A percentile compares a stretch with the other conserved stretches of the same genome.
Evolutionary conservation across 2,113 vertebrate species (phyloP).

Genomic region (Ophthalmotilapia sp.): DNA sequence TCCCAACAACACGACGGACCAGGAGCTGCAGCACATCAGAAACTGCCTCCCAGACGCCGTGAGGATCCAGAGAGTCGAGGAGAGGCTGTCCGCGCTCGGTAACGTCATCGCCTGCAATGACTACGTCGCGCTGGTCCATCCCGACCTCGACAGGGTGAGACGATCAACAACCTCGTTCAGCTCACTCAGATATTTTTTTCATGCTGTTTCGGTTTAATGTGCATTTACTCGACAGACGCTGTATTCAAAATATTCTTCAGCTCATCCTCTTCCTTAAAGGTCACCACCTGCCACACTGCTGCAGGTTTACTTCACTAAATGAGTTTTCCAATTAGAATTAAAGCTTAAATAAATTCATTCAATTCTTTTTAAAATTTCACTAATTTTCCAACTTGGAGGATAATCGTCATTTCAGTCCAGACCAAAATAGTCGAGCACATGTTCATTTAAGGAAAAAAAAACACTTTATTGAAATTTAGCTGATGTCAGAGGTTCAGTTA

Average conservation of each 20-base stretch:
- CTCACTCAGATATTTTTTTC: not conserved
- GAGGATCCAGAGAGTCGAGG: slow-evolving; percentile 87
- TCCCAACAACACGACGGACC: slow-evolving; percentile 92
- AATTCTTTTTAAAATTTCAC: not conserved
- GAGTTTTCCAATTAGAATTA: not conserved
- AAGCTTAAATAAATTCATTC: not conserved
- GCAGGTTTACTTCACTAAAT: not conserved
- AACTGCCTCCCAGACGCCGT: slow-evolving; percentile 86
- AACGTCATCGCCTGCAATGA: slow-evolving; percentile 95
- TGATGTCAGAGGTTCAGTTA: rapidly evolving
- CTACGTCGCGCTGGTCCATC: slow-evolving; percentile 94
- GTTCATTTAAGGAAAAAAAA: not conserved
- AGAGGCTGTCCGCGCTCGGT: slow-evolving; percentile 89
- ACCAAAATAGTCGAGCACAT: rapidly evolving
- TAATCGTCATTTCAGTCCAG: not conserved
- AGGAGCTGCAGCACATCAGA: slow-evolving; percentile 93
- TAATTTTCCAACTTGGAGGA: not conserved
- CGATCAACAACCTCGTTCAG: not conserved
- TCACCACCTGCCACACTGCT: not conserved
- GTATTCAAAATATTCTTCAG: not conserved
- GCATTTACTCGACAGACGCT: not conserved
- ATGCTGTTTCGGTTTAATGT: not conserved
- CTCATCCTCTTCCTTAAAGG: not conserved
- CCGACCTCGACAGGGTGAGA: slow-evolving; percentile 89
- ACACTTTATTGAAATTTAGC: not conserved